Evolutionary conservation across 1,140 invertebrate species (phyloP), one percentile per base, ranked within the genome.

Genomic region (Euura lappo): DNA sequence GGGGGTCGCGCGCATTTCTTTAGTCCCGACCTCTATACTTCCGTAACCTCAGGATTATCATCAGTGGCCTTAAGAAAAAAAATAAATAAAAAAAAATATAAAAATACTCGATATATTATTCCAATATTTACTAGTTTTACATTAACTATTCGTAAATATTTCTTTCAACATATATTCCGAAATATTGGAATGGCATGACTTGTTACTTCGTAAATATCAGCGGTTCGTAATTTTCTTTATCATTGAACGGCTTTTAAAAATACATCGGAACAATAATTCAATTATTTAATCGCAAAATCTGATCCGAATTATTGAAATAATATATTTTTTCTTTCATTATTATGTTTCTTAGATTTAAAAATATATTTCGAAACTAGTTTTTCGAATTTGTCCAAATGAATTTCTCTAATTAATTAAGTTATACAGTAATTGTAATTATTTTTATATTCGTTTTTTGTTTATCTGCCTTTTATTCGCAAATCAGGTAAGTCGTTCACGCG

Each of bases 401-500:
- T 28, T 28, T 28, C 28, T 28, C 28, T 28, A 28, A 28, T 28
- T 28, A 28, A 28, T 28, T 28, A 28, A 28, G 28, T 28, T 28
- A 28, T 28, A 28, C 28, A 1, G 28, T 28, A 28, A 28, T 28
- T 28, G 28, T 28, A 28, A 28, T 28, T 28, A 28, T 28, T 28
- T 28, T n/a, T n/a, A n/a, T n/a, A n/a, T n/a, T n/a, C n/a, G 8
- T 60, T 10, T 60, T 60, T 6, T 60, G 2, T 60, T 11, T 60
- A 60, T 60, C 51, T 70, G 4, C 8, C n/a, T 28, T 47, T 45
- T 72, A 70, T 79, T 64, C 69, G 11, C 74, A 78, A 28, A 77
- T 70, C 76, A 88, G 86, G 86, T 76, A 96, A 96, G 88, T 93
- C 93, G 65, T 97, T 97, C 86, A 95, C 94, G 69, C 91, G 94